Conservation (phyloP, 2,797 vertebrate genomes). For the Poecile montanus region DNA sequence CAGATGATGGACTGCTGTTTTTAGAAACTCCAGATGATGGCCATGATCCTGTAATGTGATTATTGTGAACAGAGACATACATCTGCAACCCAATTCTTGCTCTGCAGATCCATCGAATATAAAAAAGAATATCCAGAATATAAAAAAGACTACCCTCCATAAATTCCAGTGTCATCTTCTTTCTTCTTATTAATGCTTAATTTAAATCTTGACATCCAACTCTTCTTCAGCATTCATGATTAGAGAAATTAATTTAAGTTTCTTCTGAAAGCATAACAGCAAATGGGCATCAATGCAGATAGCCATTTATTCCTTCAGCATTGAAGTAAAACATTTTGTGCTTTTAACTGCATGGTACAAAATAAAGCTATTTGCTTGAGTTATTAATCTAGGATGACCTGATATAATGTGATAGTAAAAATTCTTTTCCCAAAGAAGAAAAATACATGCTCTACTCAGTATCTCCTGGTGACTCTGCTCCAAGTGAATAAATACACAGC, state of each 20-base stretch:
- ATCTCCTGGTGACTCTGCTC: background rate
- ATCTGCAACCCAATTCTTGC: background rate
- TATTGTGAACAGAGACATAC: conserved; percentile 4
- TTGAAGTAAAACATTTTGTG: conserved; percentile 36
- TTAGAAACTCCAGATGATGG: conserved; percentile 62
- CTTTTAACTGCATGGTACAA: conserved; percentile 21
- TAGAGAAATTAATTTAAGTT: conserved; percentile 44
- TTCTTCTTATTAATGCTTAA: conserved; percentile 66
- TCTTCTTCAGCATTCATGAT: background rate
- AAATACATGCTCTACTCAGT: background rate
- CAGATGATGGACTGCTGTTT: conserved; percentile 52
- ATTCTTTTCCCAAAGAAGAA: background rate
- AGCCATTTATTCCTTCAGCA: conserved; percentile 36
- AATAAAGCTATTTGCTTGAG: conserved; percentile 25
- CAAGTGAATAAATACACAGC: background rate
- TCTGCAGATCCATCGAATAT: background rate
- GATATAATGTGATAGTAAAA: background rate
- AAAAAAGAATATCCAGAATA: background rate
- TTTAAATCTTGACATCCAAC: conserved; percentile 49
- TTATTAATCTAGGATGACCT: conserved; percentile 29
- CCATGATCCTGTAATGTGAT: background rate
- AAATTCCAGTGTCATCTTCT: conserved; percentile 54
- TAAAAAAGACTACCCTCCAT: background rate
- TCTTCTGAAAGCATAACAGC: conserved; percentile 29
- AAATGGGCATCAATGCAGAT: conserved; percentile 1